Conservation (phyloP, 2,113 vertebrate species). For the Brienomyrus brachyistius region DNA sequence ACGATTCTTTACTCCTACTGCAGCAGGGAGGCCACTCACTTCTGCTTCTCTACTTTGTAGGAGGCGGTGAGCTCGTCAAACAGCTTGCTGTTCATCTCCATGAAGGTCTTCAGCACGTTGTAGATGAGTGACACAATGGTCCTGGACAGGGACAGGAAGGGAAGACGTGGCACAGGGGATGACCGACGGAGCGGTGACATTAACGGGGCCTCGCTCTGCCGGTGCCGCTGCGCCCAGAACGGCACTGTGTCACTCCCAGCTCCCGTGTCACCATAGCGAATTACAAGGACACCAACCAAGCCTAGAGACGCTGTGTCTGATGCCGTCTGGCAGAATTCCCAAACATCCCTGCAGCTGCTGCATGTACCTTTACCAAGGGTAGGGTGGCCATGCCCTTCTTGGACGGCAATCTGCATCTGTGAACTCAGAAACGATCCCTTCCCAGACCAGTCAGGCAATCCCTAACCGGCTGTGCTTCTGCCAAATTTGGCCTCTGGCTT, state of each 20-base stretch:
- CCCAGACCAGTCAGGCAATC: background rate
- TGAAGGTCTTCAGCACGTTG: constrained; percentile 89
- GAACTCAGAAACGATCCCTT: background rate
- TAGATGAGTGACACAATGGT: constrained; percentile 90
- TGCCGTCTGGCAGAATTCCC: background rate
- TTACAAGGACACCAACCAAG: background rate
- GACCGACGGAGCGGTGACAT: background rate
- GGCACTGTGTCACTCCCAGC: background rate
- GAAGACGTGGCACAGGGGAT: background rate
- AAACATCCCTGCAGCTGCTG: background rate
- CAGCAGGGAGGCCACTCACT: constrained; percentile 60
- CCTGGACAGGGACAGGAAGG: constrained; percentile 44
- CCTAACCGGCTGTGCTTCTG: background rate
- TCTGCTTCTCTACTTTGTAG: constrained; percentile 90
- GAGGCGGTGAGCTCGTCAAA: constrained; percentile 88
- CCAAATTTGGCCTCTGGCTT: background rate
- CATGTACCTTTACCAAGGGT: background rate
- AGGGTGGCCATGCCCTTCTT: background rate
- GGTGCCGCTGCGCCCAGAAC: background rate
- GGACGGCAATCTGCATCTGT: background rate
- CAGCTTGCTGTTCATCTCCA: constrained; percentile 90
- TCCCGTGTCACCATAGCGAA: background rate
- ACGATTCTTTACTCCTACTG: background rate
- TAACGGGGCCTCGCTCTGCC: background rate
- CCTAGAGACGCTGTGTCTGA: background rate